Base-by-base conservation (phyloP, 92 coral and sea anemone genomes). In the Phenganax subtilis region DNA sequence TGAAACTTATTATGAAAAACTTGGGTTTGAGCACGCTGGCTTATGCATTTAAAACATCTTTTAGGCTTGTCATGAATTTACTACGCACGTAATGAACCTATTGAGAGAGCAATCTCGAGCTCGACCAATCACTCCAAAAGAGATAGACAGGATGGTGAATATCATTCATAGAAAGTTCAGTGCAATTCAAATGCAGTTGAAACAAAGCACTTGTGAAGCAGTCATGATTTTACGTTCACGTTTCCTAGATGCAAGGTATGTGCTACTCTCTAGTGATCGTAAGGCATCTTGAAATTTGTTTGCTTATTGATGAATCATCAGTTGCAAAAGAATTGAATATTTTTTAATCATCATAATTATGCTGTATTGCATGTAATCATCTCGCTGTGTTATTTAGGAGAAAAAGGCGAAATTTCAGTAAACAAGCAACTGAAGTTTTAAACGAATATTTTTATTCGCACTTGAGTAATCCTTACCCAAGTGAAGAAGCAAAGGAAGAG, bases 131-230 rank as follows among this genome's bases (percentile, higher is more conserved):
- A 88, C 99, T 63, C 91, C 96, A n/a, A 92, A 96, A 84, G 99
- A 96, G 80, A 96, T 96, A 30, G 97, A 96, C 70, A 82, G 97
- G 27, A 96, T 96, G 99, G 99, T 96, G 74, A 91, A 91, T 15
- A 96, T 96, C 56, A 96, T 96, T 77, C 99, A 96, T 68, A 93
- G 99, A 60, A 96, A 96, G 84, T 96, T 96, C 85, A 96, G 99
- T 89, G 99, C 99, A 55, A 96, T 96, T 57, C 99, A 96, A 86
- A 96, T 96, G 99, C 99, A 96, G 73, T 91, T 96, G 37, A 96
- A 96, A 66, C 99, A 96, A 85, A 96, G 99, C 64, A 96, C 99
- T 17, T 96, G 99, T 87, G 99, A 96, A 69, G 99, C 99, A 65
- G 99, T 96, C 14, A 96, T 96, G 99, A 96, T 96, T 52, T 85